phyloP scores from a whole-genome alignment of 2,797 vertebrate genomes.

The Hipposideros larvatus region DNA sequence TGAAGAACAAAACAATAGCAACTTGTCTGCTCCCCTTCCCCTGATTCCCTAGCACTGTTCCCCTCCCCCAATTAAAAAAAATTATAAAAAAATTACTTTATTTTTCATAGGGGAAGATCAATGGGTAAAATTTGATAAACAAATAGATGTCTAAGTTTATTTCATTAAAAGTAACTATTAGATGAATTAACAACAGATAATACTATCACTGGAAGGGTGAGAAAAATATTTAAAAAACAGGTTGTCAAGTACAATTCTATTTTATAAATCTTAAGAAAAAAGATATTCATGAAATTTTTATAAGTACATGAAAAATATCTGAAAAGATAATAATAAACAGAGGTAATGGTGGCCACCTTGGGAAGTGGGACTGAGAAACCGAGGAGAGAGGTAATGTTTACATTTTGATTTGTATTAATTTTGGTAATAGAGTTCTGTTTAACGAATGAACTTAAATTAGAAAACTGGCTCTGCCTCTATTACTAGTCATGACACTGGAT shows the following conservation, averaged over 20 bases:
- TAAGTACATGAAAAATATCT: constrained; percentile 1
- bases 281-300: background rate
- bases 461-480: background rate
- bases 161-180: background rate
- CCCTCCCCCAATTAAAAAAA: too few relatives aligned
- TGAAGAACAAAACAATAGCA: too few relatives aligned
- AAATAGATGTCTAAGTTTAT: background rate
- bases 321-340: background rate
- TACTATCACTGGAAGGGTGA: background rate
- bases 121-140: background rate
- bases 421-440: background rate
- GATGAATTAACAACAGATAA: background rate
- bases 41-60: too few relatives aligned
- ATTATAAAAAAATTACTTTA: background rate
- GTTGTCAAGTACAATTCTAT: background rate
- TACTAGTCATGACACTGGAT: background rate
- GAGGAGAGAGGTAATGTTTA: background rate
- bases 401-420: background rate
- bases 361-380: background rate
- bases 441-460: background rate
- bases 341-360: background rate
- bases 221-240: background rate
- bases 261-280: constrained; percentile 14
- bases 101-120: background rate
- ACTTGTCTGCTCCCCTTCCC: too few relatives aligned